Conservation (phyloP, 2,113 vertebrate genomes). For the Speoplatyrhinus poulsoni region DNA sequence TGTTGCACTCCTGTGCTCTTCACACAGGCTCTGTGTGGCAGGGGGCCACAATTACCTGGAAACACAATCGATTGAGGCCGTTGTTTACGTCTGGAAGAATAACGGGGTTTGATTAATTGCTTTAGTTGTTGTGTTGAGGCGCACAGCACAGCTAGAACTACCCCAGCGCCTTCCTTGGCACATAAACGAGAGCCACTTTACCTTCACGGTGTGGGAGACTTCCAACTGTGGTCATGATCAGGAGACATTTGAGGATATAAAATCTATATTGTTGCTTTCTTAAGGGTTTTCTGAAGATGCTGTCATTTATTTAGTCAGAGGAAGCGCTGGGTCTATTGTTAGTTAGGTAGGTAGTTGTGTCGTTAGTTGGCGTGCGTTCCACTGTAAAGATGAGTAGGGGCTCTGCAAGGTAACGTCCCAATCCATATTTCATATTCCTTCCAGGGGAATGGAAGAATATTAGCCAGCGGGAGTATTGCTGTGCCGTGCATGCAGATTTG, state of each 20-base stretch:
- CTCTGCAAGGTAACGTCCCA: neutral
- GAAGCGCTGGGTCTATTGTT: neutral
- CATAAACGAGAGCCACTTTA: no score
- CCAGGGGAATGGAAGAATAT: conserved; percentile 7
- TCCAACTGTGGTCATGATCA: neutral
- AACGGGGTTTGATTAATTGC: no score
- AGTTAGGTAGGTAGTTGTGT: no score
- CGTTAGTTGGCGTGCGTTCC: conserved; percentile 21
- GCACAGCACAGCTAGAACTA: no score
- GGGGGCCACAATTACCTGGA: no score
- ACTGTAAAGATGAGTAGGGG: conserved; percentile 6
- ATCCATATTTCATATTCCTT: conserved; percentile 36
- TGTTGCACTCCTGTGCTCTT: no score
- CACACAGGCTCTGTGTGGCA: no score
- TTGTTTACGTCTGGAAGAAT: no score
- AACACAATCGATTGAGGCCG: no score
- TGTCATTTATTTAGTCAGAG: neutral
- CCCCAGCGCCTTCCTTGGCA: no score
- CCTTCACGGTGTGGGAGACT: no score
- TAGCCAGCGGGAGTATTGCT: neutral
- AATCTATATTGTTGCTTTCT: neutral
- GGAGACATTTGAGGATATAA: neutral
- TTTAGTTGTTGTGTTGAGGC: no score
- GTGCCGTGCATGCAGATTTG: conserved; percentile 25
- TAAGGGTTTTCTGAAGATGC: conserved; percentile 1